Percentiles rank a stretch among this genome's conserved stretches.
Conservation (phyloP, 2,888 invertebrate genomes). For the Dorcus parallelipipedus region DNA sequence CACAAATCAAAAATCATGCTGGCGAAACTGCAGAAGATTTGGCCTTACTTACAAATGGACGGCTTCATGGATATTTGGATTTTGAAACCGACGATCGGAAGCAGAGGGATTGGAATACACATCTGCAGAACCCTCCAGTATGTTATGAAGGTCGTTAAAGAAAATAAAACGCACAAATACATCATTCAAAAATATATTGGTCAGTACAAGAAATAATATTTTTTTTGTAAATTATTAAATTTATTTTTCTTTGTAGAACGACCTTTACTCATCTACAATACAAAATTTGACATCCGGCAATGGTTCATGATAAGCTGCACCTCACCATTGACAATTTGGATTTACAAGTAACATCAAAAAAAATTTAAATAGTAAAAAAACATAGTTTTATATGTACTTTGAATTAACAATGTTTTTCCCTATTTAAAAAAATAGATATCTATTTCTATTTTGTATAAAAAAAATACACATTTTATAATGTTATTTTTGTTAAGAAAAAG, state of each 20-base stretch:
- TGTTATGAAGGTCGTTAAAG: conserved; percentile 62
- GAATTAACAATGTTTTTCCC: too few relatives aligned
- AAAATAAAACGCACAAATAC: conserved; percentile 59
- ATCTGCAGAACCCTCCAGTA: conserved; percentile 72
- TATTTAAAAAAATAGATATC: too few relatives aligned
- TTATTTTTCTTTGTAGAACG: conserved; percentile 47
- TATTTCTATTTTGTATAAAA: too few relatives aligned
- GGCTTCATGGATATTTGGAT: conserved; percentile 87
- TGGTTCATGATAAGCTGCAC: conserved; percentile 83
- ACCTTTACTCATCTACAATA: conserved; percentile 76
- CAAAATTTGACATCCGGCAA: conserved; percentile 89
- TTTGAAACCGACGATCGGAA: conserved; percentile 79
- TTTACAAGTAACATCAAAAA: conserved; percentile 61
- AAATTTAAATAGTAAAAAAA: background rate
- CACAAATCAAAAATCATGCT: conserved; percentile 56
- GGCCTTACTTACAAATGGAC: conserved; percentile 67
- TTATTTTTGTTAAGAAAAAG: too few relatives aligned
- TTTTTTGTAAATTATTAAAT: conserved; percentile 34
- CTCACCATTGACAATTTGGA: conserved; percentile 77
- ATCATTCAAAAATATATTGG: conserved; percentile 90
- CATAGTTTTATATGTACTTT: too few relatives aligned
- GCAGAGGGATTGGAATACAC: conserved; percentile 79
- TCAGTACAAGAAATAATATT: conserved; percentile 39
- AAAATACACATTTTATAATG: too few relatives aligned
- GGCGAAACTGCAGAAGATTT: conserved; percentile 56